Evolutionary conservation across 92 coral and sea anemone species (phyloP).

Genomic region (Pocillopora grandis): DNA sequence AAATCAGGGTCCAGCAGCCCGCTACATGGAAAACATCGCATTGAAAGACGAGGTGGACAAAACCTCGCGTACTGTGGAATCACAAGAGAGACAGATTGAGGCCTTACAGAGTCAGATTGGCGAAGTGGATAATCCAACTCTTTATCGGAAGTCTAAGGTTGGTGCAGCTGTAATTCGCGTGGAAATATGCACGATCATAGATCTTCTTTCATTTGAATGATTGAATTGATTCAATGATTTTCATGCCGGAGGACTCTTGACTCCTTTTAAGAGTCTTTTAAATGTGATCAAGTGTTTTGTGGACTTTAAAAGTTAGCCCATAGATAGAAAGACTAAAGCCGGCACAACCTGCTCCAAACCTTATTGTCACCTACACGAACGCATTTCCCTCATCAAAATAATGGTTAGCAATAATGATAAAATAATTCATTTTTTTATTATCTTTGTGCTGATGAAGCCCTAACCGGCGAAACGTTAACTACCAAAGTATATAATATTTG

Average conservation of each 20-base stretch:
- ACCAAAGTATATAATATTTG: not conserved
- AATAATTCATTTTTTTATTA: too few relatives aligned
- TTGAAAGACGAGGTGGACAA: constrained; percentile 27
- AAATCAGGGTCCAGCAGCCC: constrained; percentile 34
- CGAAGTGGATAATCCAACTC: not conserved
- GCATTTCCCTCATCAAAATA: not conserved
- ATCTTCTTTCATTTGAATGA: not conserved
- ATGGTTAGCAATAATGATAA: not conserved
- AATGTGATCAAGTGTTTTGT: not conserved
- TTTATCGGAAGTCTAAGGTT: constrained; percentile 1
- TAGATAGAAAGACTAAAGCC: not conserved
- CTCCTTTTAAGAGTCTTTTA: not conserved
- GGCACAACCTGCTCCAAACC: not conserved
- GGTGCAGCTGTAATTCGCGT: not conserved
- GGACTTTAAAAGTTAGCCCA: not conserved
- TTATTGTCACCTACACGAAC: not conserved
- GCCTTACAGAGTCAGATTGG: constrained; percentile 27
- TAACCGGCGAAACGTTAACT: not conserved
- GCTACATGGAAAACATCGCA: constrained; percentile 19
- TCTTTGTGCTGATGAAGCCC: too few relatives aligned
- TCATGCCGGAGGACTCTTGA: not conserved
- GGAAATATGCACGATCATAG: not conserved
- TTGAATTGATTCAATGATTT: not conserved
- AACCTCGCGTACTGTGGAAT: constrained; percentile 17
- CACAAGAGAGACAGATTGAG: constrained; percentile 29